phyloP scores from a whole-genome alignment of 2,888 invertebrate genomes.

The Scrobipalpa costella region DNA sequence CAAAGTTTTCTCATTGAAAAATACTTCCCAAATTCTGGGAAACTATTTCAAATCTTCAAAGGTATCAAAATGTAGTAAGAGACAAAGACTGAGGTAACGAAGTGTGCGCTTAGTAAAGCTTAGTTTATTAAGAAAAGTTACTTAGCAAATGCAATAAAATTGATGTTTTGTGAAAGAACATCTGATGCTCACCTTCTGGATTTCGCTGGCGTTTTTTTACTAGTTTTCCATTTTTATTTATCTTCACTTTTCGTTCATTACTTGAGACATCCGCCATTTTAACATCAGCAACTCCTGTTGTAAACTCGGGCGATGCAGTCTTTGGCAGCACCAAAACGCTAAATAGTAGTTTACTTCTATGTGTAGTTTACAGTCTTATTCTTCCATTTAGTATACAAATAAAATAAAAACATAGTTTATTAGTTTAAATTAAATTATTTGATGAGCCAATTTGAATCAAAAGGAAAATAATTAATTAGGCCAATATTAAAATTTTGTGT shows the following conservation, averaged over 20 bases:
- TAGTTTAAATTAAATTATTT: no score
- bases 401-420: no score
- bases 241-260: slow-evolving; percentile 73
- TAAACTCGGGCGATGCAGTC: neutral
- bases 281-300: slow-evolving; percentile 51
- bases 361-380: no score
- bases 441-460: no score
- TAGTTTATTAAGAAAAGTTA: slow-evolving; percentile 29
- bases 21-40: neutral
- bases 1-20: neutral
- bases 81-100: slow-evolving; percentile 54
- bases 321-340: neutral
- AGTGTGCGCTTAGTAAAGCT: slow-evolving; percentile 42
- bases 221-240: slow-evolving; percentile 75
- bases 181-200: slow-evolving; percentile 68
- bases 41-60: slow-evolving; percentile 40
- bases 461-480: no score
- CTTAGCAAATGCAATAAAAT: slow-evolving; percentile 24
- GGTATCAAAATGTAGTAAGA: slow-evolving; percentile 74
- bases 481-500: neutral
- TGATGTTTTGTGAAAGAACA: slow-evolving; percentile 32
- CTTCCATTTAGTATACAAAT: no score
- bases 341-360: neutral
- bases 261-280: slow-evolving; percentile 81
- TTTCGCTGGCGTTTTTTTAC: slow-evolving; percentile 73